Base-by-base conservation (phyloP, 2,888 invertebrate genomes). In the Rhaphigaster nebulosa region DNA sequence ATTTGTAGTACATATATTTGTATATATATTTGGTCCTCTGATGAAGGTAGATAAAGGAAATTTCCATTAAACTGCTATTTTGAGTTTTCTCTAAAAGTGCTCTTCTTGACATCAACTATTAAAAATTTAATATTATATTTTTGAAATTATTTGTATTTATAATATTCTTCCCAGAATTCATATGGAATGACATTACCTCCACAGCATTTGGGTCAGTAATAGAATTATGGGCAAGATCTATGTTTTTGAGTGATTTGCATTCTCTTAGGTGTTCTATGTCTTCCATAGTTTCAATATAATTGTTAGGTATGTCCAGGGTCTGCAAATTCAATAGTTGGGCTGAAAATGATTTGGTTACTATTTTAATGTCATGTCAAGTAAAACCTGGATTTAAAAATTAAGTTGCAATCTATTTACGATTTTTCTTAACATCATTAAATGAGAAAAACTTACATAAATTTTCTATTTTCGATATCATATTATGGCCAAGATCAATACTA, bases 171-270 rank as follows among this genome's bases (percentile, higher is more conserved):
- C 70, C 2, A 34, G 23, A 60, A 60, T 60, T 3, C 29, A 65
- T 15, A 15, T 29, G 38, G 1, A 45, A 41, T 38, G 0, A 4
- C 4, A 84, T 84, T 93, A 97, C 96, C 93, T 98, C 96, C 0
- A 98, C 95, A 41, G 98, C 95, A 34, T 96, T 94, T 3, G 97
- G 96, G 93, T 98, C 97, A 89, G 97, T 96, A 80, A 99, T 95
- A 89, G 96, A 96, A 94, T 99, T 99, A 94, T 98, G 96, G 0
- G 98, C 97, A 76, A 99, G 93, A 94, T 99, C 99, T 92, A 99
- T 93, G 1, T 98, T 96, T 0, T 97, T 96, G 0, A 99, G 93
- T n/a, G 94, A 94, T 41, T 94, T 94, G 93, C 97, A 97, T 12
- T 94, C 93, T 54, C 93, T 93, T 70, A 95, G 93, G 92, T 95